Evolutionary conservation across 2,113 vertebrate genomes (phyloP).

Genomic region (Loxodonta africana): DNA sequence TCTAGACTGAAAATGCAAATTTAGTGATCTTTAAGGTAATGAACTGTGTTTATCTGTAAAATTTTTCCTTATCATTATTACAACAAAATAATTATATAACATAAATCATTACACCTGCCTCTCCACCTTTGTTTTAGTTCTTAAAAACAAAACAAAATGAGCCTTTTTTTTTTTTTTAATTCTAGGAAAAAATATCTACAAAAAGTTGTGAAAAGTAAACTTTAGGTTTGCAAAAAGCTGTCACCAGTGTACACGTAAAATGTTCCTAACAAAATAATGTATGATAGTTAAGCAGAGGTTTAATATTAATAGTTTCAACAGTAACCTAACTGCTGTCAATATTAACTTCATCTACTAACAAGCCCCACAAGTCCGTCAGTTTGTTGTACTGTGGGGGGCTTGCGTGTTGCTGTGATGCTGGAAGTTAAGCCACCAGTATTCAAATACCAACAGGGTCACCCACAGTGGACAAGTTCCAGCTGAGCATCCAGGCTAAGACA

Average conservation of each 20-base stretch:
- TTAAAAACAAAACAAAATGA: background rate
- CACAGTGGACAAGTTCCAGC: no score
- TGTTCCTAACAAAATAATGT: constrained; percentile 11
- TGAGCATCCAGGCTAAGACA: no score
- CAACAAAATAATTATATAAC: background rate
- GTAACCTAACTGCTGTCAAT: background rate
- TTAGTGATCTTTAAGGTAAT: background rate
- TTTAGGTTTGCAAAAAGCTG: constrained; percentile 8
- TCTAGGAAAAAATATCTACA: background rate
- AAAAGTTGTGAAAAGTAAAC: constrained; percentile 32
- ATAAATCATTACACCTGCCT: background rate
- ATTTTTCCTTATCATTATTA: background rate
- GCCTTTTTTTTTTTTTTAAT: background rate
- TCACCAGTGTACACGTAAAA: background rate
- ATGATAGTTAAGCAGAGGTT: background rate
- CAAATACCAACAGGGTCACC: background rate
- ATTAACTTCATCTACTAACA: constrained; percentile 43
- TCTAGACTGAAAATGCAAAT: background rate
- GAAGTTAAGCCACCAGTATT: no score
- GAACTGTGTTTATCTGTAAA: background rate
- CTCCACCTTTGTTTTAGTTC: background rate
- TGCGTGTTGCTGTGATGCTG: no score
- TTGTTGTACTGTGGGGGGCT: no score
- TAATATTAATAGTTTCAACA: constrained; percentile 28
- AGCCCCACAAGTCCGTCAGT: no score